Base-by-base conservation (phyloP, 1,140 invertebrate species). In the Pseudomyrmex concolor region DNA sequence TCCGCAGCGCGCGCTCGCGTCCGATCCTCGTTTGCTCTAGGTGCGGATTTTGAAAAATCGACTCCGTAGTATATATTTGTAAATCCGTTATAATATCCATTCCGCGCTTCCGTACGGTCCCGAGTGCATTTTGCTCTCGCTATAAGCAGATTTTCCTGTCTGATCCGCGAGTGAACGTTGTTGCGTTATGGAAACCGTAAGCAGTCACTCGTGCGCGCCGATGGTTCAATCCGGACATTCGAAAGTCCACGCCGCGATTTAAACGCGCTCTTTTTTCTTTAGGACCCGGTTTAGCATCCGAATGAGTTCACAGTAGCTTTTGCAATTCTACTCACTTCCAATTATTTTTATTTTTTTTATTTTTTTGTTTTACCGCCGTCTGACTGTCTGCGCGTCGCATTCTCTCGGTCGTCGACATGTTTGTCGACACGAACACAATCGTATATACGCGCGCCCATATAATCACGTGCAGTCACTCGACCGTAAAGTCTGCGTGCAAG, bases 71-170 rank as follows among this genome's bases (percentile, higher is more conserved):
- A 25, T 83, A 83, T 62, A 64, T 83, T 73, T 80, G 19, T 71
- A 80, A 80, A 66, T 19, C 78, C 66, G 72, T 22, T 54, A 63
- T 74, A 76, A 86, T 86, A 86, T 88, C 67, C 34, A 17, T 25
- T 19, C 13, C 22, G 51, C 62, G 34, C 34, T 1, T 34, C 34
- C 59, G 63, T 43, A 63, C 51, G 43, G 45, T 34, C 0, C 48
- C 43, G 51, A 9, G 64, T 10, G 80, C 81, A 59, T 71, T 74
- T 71, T 55, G 84, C 87, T 84, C 84, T 25, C 84, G 4, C 34
- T 34, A 34, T 84, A 89, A 89, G 87, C 87, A 89, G 87, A 89
- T 89, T 89, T 86, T 71, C 76, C 70, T 67, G 88, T 86, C 88
- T 86, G 84, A 89, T 88, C 86, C 78, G 48, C n/a, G 12, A 43